Evolutionary conservation across 2,888 invertebrate genomes (phyloP), one percentile per base, ranked within the genome.

Genomic region (Tortrix viridana): DNA sequence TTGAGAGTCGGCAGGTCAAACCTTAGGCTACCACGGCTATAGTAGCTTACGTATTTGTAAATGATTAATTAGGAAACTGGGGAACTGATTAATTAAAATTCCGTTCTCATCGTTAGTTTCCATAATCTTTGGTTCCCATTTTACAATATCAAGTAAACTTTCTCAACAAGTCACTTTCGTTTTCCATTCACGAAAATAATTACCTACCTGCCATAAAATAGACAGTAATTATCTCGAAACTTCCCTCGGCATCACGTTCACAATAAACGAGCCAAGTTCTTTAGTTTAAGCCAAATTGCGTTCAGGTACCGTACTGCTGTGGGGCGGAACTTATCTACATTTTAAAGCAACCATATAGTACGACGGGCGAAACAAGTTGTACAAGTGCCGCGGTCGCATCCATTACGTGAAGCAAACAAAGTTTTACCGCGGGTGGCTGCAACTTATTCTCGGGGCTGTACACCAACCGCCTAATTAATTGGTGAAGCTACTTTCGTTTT

Each of bases 401-500:
- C 77, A 81, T 82, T 82, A 82, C 77, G 71, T 59, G 55, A 68
- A 58, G 70, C 67, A 72, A 81, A 80, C 80, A 80, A 82, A 82
- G 75, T 82, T 82, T 63, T 48, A 70, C 76, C 76, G 67, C 71
- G 58, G 68, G 66, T 65, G 71, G 68, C 41, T 47, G 60, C 70
- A 79, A 81, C 82, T 81, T 82, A 73, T 70, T 71, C 68, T 70
- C 67, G 60, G 47, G 57, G 57, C 59, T 72, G 72, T 74, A 68
- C 70, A 69, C 71, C 69, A 57, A 69, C 60, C 65, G 66, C 68
- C 69, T 71, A 74, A 74, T 76, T 75, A 74, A 76, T 74, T 75
- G 70, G 65, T 57, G 52, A 20, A 52, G 62, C 64, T 67, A 65
- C 67, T 68, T 67, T 69, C 26, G 47, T 58, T 63, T 63, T 58